These are phyloP conservation scores for Oxygymnocypris stewartii DNA, from an alignment of 2,113 vertebrate genomes.

Conservation along the genomic window DNA sequence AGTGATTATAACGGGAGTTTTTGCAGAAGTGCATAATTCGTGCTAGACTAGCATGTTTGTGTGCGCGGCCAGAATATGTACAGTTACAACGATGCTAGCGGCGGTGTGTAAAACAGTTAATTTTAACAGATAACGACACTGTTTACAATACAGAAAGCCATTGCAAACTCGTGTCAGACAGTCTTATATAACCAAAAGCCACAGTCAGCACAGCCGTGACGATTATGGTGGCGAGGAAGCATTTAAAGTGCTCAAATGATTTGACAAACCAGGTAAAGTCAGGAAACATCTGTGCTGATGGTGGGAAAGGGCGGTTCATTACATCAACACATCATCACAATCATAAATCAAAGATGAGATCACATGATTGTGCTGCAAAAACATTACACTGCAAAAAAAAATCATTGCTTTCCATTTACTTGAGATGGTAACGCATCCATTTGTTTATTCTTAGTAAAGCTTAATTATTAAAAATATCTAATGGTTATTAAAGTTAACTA, in stretches of 20 bases:
- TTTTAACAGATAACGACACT: conserved; percentile 48
- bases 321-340: conserved; percentile 50
- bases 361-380: background rate
- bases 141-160: conserved; percentile 45
- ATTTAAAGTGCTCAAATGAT: conserved; percentile 54
- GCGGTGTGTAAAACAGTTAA: conserved; percentile 23
- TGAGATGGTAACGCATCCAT: background rate
- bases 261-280: conserved; percentile 57
- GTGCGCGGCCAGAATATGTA: background rate
- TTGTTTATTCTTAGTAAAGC: background rate
- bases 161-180: conserved; percentile 54
- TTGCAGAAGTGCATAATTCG: background rate
- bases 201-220: background rate
- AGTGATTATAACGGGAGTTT: no score
- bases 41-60: background rate
- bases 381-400: background rate
- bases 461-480: background rate
- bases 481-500: no score
- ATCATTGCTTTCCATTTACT: background rate
- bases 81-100: no score
- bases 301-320: background rate
- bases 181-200: conserved; percentile 54
- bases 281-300: conserved; percentile 73
- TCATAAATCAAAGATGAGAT: background rate
- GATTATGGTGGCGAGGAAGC: conserved; percentile 31